phyloP scores from a whole-genome alignment of 2,888 invertebrate species.

The Salticus scenicus region DNA sequence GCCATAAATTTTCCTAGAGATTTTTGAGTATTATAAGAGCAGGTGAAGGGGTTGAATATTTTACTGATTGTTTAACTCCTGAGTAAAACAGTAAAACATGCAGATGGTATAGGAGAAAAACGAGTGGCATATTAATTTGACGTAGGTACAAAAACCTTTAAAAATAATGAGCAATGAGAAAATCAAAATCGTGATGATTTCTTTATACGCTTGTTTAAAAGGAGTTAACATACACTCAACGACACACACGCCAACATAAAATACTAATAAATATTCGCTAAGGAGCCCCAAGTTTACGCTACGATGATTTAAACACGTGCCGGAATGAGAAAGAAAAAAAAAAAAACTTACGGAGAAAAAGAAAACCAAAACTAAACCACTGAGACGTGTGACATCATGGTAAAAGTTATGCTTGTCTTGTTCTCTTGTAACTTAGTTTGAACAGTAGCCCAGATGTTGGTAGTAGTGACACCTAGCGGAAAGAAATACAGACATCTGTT shows the following conservation, averaged over 20 bases:
- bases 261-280: constrained; percentile 6
- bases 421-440: constrained; percentile 13
- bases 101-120: too few relatives aligned
- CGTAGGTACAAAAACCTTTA: not conserved
- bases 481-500: not conserved
- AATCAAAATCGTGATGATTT: not conserved
- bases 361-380: constrained; percentile 12
- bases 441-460: not conserved
- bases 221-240: not conserved
- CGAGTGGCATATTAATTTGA: too few relatives aligned
- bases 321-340: not conserved
- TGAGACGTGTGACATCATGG: not conserved
- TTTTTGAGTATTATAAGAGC: too few relatives aligned
- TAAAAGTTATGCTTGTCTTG: constrained; percentile 29
- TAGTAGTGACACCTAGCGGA: constrained; percentile 30
- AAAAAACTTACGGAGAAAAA: not conserved
- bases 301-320: constrained; percentile 1
- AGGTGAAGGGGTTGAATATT: too few relatives aligned
- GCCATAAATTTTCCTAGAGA: too few relatives aligned
- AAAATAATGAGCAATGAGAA: not conserved
- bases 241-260: not conserved
- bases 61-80: too few relatives aligned
- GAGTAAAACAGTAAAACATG: too few relatives aligned
- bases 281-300: constrained; percentile 1
- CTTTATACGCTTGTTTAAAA: not conserved